Evolutionary conservation across 2,113 vertebrate genomes (phyloP).

Genomic region (Ranitomeya variabilis): DNA sequence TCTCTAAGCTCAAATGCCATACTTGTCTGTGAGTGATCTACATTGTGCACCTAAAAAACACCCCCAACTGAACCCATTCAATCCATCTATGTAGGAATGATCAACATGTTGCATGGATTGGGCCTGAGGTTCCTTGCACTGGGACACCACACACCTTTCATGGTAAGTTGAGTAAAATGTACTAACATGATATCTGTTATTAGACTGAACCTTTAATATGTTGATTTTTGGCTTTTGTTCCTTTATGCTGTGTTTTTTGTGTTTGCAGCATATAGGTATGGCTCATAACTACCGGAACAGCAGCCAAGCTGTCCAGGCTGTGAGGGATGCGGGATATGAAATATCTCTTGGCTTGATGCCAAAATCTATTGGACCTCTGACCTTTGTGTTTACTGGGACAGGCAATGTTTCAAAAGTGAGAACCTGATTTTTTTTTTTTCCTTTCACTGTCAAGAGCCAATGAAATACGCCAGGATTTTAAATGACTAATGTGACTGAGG

Average conservation of each 20-base stretch:
- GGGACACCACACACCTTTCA: constrained; percentile 95
- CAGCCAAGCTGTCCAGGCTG: constrained; percentile 94
- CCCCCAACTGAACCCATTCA: neutral
- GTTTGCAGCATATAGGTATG: constrained; percentile 93
- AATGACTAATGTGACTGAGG: no score
- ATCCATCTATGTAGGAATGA: constrained; percentile 82
- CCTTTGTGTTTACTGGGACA: constrained; percentile 96
- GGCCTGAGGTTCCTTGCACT: constrained; percentile 92
- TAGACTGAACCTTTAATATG: neutral
- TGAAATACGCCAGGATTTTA: neutral
- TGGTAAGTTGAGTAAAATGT: constrained; percentile 76
- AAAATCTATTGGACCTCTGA: constrained; percentile 92
- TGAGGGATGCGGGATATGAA: constrained; percentile 97
- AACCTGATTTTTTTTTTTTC: neutral
- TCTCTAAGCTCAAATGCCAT: neutral
- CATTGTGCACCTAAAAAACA: neutral
- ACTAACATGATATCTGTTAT: neutral
- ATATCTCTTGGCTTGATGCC: constrained; percentile 97
- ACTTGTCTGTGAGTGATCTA: neutral
- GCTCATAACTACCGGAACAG: constrained; percentile 97
- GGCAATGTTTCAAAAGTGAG: constrained; percentile 95
- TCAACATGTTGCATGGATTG: constrained; percentile 94
- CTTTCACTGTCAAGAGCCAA: neutral
- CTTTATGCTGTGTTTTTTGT: neutral
- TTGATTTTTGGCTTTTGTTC: neutral